These are phyloP conservation scores for Callyntrura guangdongensis DNA, from an alignment of 2,888 invertebrate genomes.

Conservation along the genomic window DNA sequence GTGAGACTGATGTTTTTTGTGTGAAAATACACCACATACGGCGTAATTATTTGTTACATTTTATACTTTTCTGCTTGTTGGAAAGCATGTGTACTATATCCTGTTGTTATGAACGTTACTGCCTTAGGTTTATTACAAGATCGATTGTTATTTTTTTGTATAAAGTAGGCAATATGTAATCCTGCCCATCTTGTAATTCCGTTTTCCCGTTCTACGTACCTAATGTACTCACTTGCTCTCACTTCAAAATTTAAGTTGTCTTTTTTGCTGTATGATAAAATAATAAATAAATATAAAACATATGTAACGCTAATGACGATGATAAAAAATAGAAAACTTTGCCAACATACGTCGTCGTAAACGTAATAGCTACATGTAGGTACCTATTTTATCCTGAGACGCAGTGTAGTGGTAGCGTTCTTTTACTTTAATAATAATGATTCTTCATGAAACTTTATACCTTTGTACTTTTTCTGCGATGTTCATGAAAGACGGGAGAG, in stretches of 20 bases:
- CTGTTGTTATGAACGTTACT: too few relatives aligned
- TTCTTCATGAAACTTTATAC: constrained; percentile 63
- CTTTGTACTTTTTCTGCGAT: constrained; percentile 52
- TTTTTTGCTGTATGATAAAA: too few relatives aligned
- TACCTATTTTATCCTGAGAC: neutral
- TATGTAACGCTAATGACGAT: neutral
- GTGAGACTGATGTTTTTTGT: neutral
- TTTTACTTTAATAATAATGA: constrained; percentile 49
- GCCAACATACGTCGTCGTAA: neutral
- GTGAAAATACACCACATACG: too few relatives aligned
- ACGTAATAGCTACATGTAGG: neutral
- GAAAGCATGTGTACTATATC: too few relatives aligned
- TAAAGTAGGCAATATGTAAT: too few relatives aligned
- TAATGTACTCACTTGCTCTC: neutral
- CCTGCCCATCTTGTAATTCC: neutral
- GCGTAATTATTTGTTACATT: too few relatives aligned
- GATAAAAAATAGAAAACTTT: neutral
- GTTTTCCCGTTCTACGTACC: neutral
- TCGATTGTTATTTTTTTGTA: too few relatives aligned
- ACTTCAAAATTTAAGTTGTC: too few relatives aligned
- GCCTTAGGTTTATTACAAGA: too few relatives aligned
- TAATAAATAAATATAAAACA: too few relatives aligned
- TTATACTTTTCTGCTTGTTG: too few relatives aligned
- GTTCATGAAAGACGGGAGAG: constrained; percentile 6
- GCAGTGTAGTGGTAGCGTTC: neutral